A percentile compares a stretch with the other conserved stretches of the same genome.
phyloP scores from a whole-genome alignment of 2,888 invertebrate genomes.

The Drosophila neonasuta region DNA sequence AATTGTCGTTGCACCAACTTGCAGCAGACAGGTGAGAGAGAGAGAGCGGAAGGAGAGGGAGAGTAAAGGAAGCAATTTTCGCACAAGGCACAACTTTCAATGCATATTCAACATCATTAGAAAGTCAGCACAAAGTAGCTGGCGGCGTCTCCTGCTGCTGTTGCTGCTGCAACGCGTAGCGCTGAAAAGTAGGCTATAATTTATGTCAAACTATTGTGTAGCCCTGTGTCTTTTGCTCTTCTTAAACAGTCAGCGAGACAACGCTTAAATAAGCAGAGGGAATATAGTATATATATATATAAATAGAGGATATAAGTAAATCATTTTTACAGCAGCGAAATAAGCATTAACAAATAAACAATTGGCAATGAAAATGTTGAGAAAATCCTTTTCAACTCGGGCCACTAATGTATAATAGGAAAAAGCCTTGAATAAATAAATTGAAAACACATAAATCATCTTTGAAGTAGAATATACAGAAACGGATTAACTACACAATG shows the following conservation, averaged over 20 bases:
- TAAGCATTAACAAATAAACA: no score
- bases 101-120: constrained; percentile 79
- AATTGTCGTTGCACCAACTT: constrained; percentile 35
- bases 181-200: constrained; percentile 58
- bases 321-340: no score
- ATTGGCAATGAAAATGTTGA: no score
- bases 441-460: no score
- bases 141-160: constrained; percentile 9
- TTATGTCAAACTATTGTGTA: constrained; percentile 29
- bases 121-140: constrained; percentile 74
- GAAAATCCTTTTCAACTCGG: no score
- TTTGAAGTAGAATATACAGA: no score
- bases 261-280: constrained; percentile 14
- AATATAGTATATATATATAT: no score
- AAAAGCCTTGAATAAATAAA: no score
- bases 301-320: no score
- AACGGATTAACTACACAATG: no score
- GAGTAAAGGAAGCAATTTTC: constrained; percentile 48
- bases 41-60: no score
- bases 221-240: constrained; percentile 32
- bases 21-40: constrained; percentile 53
- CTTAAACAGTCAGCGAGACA: constrained; percentile 1
- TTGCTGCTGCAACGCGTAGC: constrained; percentile 8
- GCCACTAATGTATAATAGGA: no score
- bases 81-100: constrained; percentile 68